Evolutionary conservation across 2,113 vertebrate genomes (phyloP), one percentile per base, ranked within the genome.

Genomic region (Larimichthys polyactis): DNA sequence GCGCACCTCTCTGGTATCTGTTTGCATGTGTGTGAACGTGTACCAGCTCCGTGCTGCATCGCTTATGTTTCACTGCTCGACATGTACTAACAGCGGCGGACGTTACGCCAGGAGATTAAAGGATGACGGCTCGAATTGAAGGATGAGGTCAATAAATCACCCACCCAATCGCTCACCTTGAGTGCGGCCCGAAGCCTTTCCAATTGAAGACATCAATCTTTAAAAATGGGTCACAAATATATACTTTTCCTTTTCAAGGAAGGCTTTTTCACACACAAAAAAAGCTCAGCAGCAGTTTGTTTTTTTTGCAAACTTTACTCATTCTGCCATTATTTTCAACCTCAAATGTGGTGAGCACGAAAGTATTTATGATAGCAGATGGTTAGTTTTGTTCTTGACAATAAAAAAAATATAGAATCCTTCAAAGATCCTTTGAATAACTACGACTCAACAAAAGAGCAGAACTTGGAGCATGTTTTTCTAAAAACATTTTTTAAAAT

Each of bases 1-100:
- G 52, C 32, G 48, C 75, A 76, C 52, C 82, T 78, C 79, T 64
- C 48, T 63, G 75, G 81, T 75, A 81, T 78, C 43, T 63, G 44
- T 32, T 44, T 40, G 27, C 22, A 22, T 57, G 54, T 12, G 16
- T 40, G 63, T 40, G 44, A 7, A 40, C 4, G 29, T 24, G 17
- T 49, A 17, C 22, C 27, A 68, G 60, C 71, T 63, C 60, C 43
- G 54, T 10, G 6, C 3, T 27, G 27, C 29, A 10, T 52, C 32
- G 65, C 44, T 66, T 27, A 43, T 2, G 12, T 59, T 59, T 59
- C 22, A 27, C 20, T 15, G 65, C 46, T 75, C 43, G 4, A 43
- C 49, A 74, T 71, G 68, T 58, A 60, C 60, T 58, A n/a, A 74
- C 66, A 22, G 24, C 67, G 70, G 62, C 58, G 40, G 71, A 83